A percentile compares a stretch with the other conserved stretches of the same genome.
Conservation (phyloP, 2,888 invertebrate genomes). For the Hemithea aestivaria region DNA sequence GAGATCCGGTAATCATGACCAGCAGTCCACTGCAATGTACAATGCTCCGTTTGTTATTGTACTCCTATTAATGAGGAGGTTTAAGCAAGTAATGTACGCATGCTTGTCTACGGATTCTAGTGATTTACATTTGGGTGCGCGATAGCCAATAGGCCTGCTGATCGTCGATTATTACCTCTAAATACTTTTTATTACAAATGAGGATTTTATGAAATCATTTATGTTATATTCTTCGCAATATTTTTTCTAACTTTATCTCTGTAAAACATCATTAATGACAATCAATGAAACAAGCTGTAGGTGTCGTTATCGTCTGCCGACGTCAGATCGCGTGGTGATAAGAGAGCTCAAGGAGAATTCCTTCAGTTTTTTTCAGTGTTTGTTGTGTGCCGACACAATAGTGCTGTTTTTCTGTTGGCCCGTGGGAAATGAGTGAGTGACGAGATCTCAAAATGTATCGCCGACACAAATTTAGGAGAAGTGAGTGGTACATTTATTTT, state of each 20-base stretch:
- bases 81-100: no score
- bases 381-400: slow-evolving; percentile 39
- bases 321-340: slow-evolving; percentile 55
- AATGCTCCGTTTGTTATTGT: no score
- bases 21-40: no score
- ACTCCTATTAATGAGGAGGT: no score
- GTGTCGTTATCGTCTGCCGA: slow-evolving; percentile 39
- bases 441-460: slow-evolving; percentile 43
- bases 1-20: no score
- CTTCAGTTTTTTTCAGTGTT: slow-evolving; percentile 43
- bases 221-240: slow-evolving; percentile 7
- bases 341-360: slow-evolving; percentile 36
- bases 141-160: no score
- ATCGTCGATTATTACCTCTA: no score
- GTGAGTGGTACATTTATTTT: slow-evolving; percentile 39
- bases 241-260: slow-evolving; percentile 15
- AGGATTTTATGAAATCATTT: no score
- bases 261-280: slow-evolving; percentile 18
- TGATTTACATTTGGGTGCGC: no score
- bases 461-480: slow-evolving; percentile 40
- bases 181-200: no score
- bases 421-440: slow-evolving; percentile 43
- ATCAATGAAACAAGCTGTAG: slow-evolving; percentile 29
- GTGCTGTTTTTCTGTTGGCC: slow-evolving; percentile 32
- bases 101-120: no score